Evolutionary conservation across 2,797 vertebrate genomes (phyloP).

Genomic region (Tragopan temminckii): DNA sequence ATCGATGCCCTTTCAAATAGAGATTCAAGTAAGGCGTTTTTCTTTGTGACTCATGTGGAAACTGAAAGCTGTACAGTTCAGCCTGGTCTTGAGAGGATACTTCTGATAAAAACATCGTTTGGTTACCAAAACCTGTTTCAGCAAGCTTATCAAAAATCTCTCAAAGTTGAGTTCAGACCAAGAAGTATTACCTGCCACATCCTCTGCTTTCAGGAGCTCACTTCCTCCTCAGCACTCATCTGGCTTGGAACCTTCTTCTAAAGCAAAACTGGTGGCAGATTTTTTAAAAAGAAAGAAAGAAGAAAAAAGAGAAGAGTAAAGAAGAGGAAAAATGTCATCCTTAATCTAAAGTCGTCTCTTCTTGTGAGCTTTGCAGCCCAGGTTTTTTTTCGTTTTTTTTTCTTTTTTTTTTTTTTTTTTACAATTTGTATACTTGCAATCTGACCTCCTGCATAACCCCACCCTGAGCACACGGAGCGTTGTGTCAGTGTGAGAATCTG

Average conservation of each 20-base stretch:
- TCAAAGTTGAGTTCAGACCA: neutral
- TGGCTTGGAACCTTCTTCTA: neutral
- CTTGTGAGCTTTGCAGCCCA: neutral
- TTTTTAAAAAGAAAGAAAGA: neutral
- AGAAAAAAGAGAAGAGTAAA: neutral
- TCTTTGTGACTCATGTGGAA: neutral
- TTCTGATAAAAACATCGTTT: constrained; percentile 17
- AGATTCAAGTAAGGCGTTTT: neutral
- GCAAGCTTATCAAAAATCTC: neutral
- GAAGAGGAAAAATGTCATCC: neutral
- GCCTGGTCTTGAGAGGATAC: neutral
- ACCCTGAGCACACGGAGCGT: neutral
- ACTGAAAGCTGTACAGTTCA: neutral
- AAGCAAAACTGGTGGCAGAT: neutral
- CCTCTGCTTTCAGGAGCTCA: neutral
- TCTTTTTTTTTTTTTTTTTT: neutral
- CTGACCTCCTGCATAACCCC: neutral
- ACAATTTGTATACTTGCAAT: neutral
- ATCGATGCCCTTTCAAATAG: neutral
- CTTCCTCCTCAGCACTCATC: neutral
- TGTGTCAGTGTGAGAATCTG: neutral
- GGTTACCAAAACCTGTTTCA: constrained; percentile 1
- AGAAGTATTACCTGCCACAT: neutral
- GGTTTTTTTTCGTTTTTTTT: neutral
- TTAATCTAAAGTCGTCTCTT: neutral